phyloP scores from a whole-genome alignment of 2,797 vertebrate genomes.

The Takifugu rubripes region DNA sequence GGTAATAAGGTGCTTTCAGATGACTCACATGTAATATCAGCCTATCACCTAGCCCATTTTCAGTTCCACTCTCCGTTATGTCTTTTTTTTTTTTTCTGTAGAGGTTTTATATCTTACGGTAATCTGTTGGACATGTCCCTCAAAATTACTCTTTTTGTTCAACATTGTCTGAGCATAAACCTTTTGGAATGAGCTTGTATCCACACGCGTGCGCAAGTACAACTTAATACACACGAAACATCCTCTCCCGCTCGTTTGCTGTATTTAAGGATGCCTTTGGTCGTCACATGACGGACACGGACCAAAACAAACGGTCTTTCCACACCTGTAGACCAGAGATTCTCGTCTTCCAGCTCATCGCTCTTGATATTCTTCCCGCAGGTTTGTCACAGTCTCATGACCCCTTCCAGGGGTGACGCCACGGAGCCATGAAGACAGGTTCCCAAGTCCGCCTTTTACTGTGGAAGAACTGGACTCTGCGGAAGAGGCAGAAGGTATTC shows the following conservation, averaged over 20 bases:
- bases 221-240: not conserved
- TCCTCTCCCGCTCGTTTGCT: no score
- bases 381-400: constrained; percentile 56
- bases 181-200: not conserved
- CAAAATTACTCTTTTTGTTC: constrained; percentile 53
- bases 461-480: constrained; percentile 97
- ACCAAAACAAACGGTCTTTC: not conserved
- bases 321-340: not conserved
- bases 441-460: constrained; percentile 87
- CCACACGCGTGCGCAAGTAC: not conserved
- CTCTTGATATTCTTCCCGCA: constrained; percentile 12
- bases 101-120: constrained; percentile 37
- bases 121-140: constrained; percentile 50
- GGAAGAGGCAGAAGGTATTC: constrained; percentile 90
- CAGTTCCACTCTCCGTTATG: not conserved
- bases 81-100: constrained; percentile 29
- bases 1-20: constrained; percentile 18
- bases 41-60: not conserved
- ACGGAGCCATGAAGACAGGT: constrained; percentile 79
- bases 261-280: no score
- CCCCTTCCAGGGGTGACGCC: constrained; percentile 57
- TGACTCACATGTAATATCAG: not conserved
- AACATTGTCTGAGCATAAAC: constrained; percentile 29
- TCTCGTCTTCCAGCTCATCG: not conserved
- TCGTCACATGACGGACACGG: no score